Base-by-base conservation (phyloP, 2,113 vertebrate genomes). In the Centrocercus urophasianus region DNA sequence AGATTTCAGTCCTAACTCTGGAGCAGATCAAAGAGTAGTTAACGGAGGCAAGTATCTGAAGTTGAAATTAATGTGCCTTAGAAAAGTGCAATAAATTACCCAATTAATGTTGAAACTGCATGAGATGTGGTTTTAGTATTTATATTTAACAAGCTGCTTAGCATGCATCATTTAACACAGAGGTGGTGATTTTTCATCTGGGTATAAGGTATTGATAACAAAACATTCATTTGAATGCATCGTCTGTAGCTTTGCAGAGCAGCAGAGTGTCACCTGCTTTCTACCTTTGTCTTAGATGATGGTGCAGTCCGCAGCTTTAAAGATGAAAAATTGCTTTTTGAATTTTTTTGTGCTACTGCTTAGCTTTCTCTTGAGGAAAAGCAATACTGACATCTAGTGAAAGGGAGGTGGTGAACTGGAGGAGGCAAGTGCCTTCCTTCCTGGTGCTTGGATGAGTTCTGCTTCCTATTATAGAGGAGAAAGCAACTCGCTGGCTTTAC, bases 21-120 rank as follows among this genome's bases (percentile, higher is more conserved):
- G 98, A 96, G 93, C 98, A 27, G 99, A 99, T 98, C 99, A 99
- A 90, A 98, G 99, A 97, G 98, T 99, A 85, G 99, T 99, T 89
- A 99, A 99, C 47, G 99, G 99, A 99, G 99, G 99, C 99, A 98
- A 97, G 98, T 98, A 98, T 98, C 97, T 89, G 38, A 76, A 64
- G 13, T 83, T 36, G 67, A 1, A 34, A 8, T 1, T 3, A 43
- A 60, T 38, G 40, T 30, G 5, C 66, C 11, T 36, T 63, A 1
- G 13, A 45, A 30, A 67, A 45, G n/a, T 48, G 20, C 64, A 48
- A 10, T 40, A 3, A 60, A 21, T 57, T 3, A 8, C 8, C 81
- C 83, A 4, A 17, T 56, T 16, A 3, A 3, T 40, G 13, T 16
- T 80, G 52, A 14, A 90, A 45, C 30, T 48, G 73, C n/a, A 3